These are phyloP conservation scores for Anaspis maculata DNA, from an alignment of 2,888 invertebrate species.

Conservation along the genomic window DNA sequence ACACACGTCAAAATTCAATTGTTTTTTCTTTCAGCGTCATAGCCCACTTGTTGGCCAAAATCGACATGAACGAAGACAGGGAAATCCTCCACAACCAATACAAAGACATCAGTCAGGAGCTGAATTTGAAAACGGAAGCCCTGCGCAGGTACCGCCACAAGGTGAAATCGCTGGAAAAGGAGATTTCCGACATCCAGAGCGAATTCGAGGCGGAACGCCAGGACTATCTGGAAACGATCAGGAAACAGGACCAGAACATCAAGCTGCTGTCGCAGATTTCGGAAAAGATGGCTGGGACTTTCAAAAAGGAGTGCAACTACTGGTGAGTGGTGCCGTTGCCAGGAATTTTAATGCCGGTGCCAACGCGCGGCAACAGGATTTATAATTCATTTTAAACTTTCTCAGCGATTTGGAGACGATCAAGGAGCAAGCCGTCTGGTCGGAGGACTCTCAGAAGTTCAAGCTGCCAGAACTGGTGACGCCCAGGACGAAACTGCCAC, in stretches of 20 bases:
- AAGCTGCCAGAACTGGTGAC: slow-evolving; percentile 59
- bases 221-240: slow-evolving; percentile 76
- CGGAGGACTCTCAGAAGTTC: slow-evolving; percentile 65
- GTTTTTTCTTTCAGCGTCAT: slow-evolving; percentile 44
- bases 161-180: slow-evolving; percentile 58
- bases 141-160: slow-evolving; percentile 58
- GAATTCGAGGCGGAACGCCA: slow-evolving; percentile 75
- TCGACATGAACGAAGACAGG: slow-evolving; percentile 59
- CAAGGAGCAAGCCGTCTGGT: slow-evolving; percentile 61
- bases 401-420: slow-evolving; percentile 59
- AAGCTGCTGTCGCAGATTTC: slow-evolving; percentile 58
- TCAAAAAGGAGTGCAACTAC: slow-evolving; percentile 68
- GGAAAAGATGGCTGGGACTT: slow-evolving; percentile 57
- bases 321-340: slow-evolving; percentile 43
- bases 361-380: not conserved
- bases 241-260: slow-evolving; percentile 61
- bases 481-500: slow-evolving; percentile 60
- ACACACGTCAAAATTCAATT: no score
- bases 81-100: slow-evolving; percentile 66
- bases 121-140: slow-evolving; percentile 61
- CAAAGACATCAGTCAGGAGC: slow-evolving; percentile 68
- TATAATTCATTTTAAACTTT: no score
- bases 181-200: slow-evolving; percentile 67
- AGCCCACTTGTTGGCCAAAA: slow-evolving; percentile 49
- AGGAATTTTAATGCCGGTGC: slow-evolving; percentile 29